Percentiles rank a stretch among this genome's conserved stretches.
These are phyloP conservation scores for Dione juno DNA, from an alignment of 2,888 invertebrate species.

Conservation along the genomic window DNA sequence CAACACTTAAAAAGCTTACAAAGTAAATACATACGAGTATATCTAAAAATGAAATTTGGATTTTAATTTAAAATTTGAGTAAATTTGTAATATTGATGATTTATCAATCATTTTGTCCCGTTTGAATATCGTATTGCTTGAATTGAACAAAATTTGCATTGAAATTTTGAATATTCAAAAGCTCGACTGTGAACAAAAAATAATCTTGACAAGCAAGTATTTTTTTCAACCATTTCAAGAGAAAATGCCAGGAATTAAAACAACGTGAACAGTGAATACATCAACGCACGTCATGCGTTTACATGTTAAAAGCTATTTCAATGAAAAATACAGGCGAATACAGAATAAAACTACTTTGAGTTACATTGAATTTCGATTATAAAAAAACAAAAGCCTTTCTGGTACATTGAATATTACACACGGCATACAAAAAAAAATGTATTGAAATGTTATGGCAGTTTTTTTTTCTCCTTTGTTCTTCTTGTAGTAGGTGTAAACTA, in stretches of 20 bases:
- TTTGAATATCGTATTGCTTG: no score
- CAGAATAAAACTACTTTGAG: constrained; percentile 12
- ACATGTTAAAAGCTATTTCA: constrained; percentile 22
- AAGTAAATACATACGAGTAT: no score
- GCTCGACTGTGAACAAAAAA: neutral
- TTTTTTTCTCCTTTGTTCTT: no score
- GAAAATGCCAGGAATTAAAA: neutral
- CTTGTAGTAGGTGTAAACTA: no score
- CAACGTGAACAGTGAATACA: constrained; percentile 23
- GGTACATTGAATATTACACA: neutral
- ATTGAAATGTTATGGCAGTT: neutral
- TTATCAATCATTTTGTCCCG: no score
- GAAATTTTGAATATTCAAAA: neutral
- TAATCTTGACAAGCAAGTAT: neutral
- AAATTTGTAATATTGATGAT: no score
- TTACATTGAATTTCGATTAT: constrained; percentile 21
- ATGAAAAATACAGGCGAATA: constrained; percentile 21
- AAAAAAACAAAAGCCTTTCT: constrained; percentile 4
- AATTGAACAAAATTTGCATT: neutral
- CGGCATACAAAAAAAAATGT: neutral
- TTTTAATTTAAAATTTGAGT: no score
- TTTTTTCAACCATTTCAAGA: neutral
- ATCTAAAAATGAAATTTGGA: no score
- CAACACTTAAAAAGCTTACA: no score
- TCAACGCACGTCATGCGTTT: constrained; percentile 23